phyloP scores from a whole-genome alignment of 2,113 vertebrate species.

The Sialia sialis region DNA sequence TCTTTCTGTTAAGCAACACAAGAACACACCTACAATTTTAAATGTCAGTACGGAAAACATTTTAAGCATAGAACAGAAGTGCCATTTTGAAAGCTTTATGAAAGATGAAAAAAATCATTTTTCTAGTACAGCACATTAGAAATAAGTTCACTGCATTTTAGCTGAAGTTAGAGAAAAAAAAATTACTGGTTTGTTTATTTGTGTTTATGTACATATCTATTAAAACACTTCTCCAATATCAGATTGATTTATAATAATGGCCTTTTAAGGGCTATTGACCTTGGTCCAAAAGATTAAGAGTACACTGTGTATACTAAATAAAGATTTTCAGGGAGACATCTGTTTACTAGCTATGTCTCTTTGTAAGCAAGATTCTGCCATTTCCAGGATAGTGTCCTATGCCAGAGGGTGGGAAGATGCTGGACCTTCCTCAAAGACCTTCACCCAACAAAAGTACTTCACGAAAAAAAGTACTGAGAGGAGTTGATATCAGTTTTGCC shows the following conservation, averaged over 20 bases:
- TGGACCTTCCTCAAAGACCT: neutral
- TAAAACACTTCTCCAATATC: neutral
- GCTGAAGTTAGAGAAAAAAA: neutral
- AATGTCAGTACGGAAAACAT: neutral
- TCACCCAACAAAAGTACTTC: neutral
- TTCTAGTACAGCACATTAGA: neutral
- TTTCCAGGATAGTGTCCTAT: neutral
- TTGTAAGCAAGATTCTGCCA: neutral
- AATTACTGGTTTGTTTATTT: neutral
- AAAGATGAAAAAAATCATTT: neutral
- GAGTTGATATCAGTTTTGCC: neutral
- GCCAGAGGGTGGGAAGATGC: neutral
- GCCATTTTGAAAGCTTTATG: neutral
- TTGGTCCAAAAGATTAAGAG: neutral
- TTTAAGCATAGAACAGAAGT: neutral
- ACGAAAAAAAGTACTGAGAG: neutral
- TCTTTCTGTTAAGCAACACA: neutral
- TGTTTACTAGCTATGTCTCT: neutral
- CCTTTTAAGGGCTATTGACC: conserved; percentile 7
- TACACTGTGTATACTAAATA: neutral
- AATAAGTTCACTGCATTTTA: neutral
- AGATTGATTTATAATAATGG: conserved; percentile 12
- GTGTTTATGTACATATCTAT: neutral
- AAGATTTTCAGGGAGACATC: conserved; percentile 22
- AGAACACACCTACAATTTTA: neutral